phyloP scores from a whole-genome alignment of 2,888 invertebrate species.

The Alviniconcha strummeri region DNA sequence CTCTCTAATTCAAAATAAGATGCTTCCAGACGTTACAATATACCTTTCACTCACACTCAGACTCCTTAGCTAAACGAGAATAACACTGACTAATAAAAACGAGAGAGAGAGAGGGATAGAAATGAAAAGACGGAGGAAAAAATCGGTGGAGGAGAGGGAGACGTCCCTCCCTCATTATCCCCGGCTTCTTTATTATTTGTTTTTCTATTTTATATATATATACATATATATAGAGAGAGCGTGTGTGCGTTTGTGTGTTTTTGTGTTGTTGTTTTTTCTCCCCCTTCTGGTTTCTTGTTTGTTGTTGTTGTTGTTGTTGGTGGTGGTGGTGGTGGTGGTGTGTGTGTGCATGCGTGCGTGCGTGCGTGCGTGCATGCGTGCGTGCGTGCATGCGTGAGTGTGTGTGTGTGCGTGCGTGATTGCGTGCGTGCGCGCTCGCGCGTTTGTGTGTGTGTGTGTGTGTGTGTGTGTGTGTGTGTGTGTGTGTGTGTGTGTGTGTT shows the following conservation, averaged over 20 bases:
- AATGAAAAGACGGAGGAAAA: background rate
- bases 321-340: background rate
- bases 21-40: background rate
- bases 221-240: background rate
- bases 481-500: background rate
- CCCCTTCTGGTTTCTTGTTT: background rate
- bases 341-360: background rate
- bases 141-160: background rate
- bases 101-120: background rate
- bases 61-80: background rate
- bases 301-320: background rate
- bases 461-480: conserved; percentile 1
- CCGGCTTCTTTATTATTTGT: no score
- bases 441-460: background rate
- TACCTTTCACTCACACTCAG: background rate
- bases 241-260: no score
- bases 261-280: no score
- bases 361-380: background rate
- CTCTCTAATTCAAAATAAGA: background rate
- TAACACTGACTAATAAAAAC: background rate
- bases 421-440: background rate
- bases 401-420: background rate
- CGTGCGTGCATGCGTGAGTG: background rate
- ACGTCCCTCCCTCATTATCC: background rate
- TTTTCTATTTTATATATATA: background rate